These are phyloP conservation scores for Halocaridina rubra DNA, from an alignment of 2,888 invertebrate species.

Conservation along the genomic window DNA sequence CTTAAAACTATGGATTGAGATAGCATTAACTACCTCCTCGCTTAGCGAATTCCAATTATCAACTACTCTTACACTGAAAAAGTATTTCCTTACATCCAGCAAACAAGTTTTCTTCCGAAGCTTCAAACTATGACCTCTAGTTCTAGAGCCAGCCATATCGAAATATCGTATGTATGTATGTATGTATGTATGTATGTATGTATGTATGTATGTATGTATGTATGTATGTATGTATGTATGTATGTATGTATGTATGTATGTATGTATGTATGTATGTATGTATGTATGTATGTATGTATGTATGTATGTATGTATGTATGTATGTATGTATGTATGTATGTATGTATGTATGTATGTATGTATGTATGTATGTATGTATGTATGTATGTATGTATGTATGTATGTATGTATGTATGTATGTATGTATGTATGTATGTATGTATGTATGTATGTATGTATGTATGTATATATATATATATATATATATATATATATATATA, in stretches of 20 bases:
- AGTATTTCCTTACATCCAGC: too few species aligned
- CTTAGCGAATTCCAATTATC: too few species aligned
- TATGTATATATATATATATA: not conserved
- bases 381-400: not conserved
- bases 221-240: not conserved
- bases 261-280: not conserved
- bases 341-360: not conserved
- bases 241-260: not conserved
- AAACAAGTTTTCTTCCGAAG: too few species aligned
- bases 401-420: not conserved
- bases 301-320: not conserved
- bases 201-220: not conserved
- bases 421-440: not conserved
- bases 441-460: not conserved
- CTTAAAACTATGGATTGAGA: too few species aligned
- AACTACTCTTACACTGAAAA: too few species aligned
- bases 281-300: not conserved
- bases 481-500: conserved; percentile 10
- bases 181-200: not conserved
- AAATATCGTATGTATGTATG: not conserved
- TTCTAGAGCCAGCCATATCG: too few species aligned
- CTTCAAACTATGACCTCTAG: too few species aligned
- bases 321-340: not conserved
- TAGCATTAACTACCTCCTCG: too few species aligned
- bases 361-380: not conserved